Base-by-base conservation (phyloP, 2,113 vertebrate species). In the Cnemophilus loriae region DNA sequence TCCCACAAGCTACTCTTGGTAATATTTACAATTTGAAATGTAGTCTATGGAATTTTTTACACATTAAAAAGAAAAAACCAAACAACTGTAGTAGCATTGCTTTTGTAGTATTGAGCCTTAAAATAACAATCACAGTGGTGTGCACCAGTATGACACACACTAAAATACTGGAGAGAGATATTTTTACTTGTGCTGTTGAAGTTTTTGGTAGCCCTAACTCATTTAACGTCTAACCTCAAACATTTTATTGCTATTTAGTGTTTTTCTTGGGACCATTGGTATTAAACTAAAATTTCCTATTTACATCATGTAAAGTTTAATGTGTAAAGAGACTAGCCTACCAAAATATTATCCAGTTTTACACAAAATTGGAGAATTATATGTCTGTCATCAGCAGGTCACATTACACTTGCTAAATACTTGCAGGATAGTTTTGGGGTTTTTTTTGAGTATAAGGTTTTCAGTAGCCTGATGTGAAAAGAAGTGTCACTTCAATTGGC, bases 201-300 rank as follows among this genome's bases (percentile, higher is more conserved):
- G 68, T 85, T 57, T 81, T 76, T 73, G 79, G 68, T 92, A 87
- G 86, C 85, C 68, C 24, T 94, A 87, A 76, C 70, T 95, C 64
- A 42, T 37, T 89, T 94, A 96, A 96, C 86, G 87, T 93, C 82
- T 87, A 95, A 95, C 89, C 93, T 97, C 93, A 95, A 92, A 92
- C 80, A 91, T 94, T 95, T 96, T 95, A 95, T 95, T 96, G 77
- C 95, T 95, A 73, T 97, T 92, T 92, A 67, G 88, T 95, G 91
- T 95, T 96, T 96, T 97, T 97, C 90, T 95, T 97, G 94, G 84
- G 82, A 86, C 81, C 86, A 52, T 68, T 96, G 85, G 84, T 95
- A 94, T 93, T 94, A 95, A 96, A 96, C 83, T 94, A 95, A 93
- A 89, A 67, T 95, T 96, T 96, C 92, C 80, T 95, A 94, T 96